Evolutionary conservation across 1,140 invertebrate species (phyloP), one percentile per base, ranked within the genome.

Genomic region (Oncopeltus fasciatus): DNA sequence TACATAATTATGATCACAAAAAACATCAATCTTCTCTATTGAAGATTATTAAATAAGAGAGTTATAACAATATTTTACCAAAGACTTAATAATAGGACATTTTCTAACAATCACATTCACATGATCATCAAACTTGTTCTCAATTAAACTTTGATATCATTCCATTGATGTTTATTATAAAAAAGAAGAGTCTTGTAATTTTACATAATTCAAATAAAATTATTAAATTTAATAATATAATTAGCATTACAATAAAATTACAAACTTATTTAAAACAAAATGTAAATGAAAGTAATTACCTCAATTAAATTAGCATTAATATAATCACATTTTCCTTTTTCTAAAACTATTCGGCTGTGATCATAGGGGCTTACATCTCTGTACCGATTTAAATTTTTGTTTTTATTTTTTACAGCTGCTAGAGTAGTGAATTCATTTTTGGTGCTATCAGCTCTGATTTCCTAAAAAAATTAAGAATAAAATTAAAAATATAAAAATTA

Each of bases 281-380:
- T n/a, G n/a, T n/a, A n/a, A n/a, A n/a, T 64, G 61, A 44, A 44
- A n/a, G 2, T 46, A 68, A 68, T 74, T 76, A 87, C 86, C 78
- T 83, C 81, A 60, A 95, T 83, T 62, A 90, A 74, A 76, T 92
- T 95, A 33, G 92, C 92, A 80, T 98, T 98, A 67, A 98, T 96
- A 70, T 98, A 98, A 74, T 92, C 86, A 57, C 79, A 82, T 38
- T 81, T 74, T 62, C 84, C 84, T 69, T 82, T 80, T 65, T 81
- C 75, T 2, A 98, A 76, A 56, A 88, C 76, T 60, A 98, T 86
- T 66, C 94, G 80, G 71, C 86, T 90, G 73, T 96, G 92, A 76
- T 98, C 91, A 72, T 88, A 98, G 28, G 95, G 94, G 70, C 86
- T 90, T 1, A 98, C 94, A 84, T 98, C 94, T 72, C 91, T 78